These are phyloP conservation scores for Turnix velox DNA, from an alignment of 2,113 vertebrate species.

Conservation along the genomic window DNA sequence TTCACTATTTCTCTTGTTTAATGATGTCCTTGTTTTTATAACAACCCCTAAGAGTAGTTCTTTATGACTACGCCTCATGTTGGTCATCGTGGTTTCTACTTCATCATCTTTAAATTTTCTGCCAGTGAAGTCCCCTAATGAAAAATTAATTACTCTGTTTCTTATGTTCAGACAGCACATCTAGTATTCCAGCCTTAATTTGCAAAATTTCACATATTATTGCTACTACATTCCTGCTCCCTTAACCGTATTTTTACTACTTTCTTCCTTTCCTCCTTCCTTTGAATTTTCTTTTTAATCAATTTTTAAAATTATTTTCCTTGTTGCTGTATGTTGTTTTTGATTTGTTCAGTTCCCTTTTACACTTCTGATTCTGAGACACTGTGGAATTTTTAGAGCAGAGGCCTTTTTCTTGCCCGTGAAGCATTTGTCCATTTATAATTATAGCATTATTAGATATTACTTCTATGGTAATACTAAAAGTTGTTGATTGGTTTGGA, in stretches of 20 bases:
- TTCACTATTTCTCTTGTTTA: neutral
- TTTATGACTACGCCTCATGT: neutral
- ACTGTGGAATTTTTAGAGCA: neutral
- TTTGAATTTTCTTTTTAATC: neutral
- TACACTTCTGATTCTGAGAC: neutral
- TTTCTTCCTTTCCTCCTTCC: neutral
- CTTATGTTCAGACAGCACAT: neutral
- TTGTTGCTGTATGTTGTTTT: neutral
- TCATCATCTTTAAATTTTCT: neutral
- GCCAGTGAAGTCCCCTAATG: neutral
- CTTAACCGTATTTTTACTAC: neutral
- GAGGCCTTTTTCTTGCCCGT: neutral
- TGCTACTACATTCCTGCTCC: neutral
- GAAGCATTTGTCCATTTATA: neutral
- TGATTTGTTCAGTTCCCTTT: neutral
- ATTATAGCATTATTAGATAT: neutral
- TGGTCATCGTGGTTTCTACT: neutral
- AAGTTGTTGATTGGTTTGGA: neutral
- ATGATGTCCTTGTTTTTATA: neutral
- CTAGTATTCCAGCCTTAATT: neutral
- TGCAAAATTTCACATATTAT: neutral
- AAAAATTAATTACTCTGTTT: neutral
- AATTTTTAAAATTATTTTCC: neutral
- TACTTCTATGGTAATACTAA: neutral
- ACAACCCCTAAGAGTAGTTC: neutral